phyloP scores from a whole-genome alignment of 2,888 invertebrate species.

The Drosophila tripunctata region DNA sequence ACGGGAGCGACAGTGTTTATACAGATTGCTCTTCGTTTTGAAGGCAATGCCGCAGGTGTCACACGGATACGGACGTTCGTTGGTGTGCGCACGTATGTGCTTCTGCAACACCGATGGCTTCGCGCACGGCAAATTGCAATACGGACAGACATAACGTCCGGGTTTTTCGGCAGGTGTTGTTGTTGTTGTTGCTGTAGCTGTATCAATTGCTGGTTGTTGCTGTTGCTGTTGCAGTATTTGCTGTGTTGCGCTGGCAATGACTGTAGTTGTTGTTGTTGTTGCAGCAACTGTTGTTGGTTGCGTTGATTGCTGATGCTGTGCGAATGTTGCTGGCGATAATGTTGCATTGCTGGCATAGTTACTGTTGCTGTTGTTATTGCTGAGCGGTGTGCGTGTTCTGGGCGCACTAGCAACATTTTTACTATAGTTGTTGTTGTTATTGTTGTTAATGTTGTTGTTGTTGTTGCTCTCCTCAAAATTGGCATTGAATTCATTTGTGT shows the following conservation, averaged over 20 bases:
- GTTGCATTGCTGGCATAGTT: slow-evolving; percentile 62
- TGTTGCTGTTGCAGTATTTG: slow-evolving; percentile 32
- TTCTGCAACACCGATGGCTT: slow-evolving; percentile 97
- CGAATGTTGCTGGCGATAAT: slow-evolving; percentile 70
- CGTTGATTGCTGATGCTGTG: slow-evolving; percentile 72
- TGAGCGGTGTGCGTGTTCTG: slow-evolving; percentile 63
- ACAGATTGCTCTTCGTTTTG: slow-evolving; percentile 96
- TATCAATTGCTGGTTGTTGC: slow-evolving; percentile 3
- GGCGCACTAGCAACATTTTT: slow-evolving; percentile 49
- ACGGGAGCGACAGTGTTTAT: slow-evolving; percentile 93
- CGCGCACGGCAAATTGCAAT: slow-evolving; percentile 94
- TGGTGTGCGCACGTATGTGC: slow-evolving; percentile 96
- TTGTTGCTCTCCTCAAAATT: slow-evolving; percentile 44
- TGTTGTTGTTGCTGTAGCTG: slow-evolving; percentile 22
- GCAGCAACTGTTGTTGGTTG: slow-evolving; percentile 59
- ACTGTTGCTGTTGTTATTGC: slow-evolving; percentile 49
- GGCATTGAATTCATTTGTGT: slow-evolving; percentile 59
- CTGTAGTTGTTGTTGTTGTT: slow-evolving; percentile 41
- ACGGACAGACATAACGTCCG: slow-evolving; percentile 93
- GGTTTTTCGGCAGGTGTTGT: slow-evolving; percentile 41
- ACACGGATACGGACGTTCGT: slow-evolving; percentile 96
- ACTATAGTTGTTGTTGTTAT: slow-evolving; percentile 27
- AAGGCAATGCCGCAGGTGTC: slow-evolving; percentile 95
- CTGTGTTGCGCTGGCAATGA: slow-evolving; percentile 24
- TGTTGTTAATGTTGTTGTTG: slow-evolving; percentile 36